Evolutionary conservation across 2,113 vertebrate genomes (phyloP).

Genomic region (Siniperca knerii): DNA sequence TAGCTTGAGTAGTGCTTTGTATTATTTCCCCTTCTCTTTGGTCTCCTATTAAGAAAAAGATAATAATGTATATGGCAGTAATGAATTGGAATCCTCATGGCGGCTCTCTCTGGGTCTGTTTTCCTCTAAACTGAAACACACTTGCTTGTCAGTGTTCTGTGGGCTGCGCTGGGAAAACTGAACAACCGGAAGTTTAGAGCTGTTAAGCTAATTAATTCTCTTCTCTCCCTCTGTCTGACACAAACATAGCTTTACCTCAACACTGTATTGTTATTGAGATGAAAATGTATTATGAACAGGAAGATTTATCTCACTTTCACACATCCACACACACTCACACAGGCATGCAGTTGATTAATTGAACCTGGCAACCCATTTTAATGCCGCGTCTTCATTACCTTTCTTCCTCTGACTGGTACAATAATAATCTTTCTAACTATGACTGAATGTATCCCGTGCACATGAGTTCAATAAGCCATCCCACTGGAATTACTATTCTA

Average conservation of each 20-base stretch:
- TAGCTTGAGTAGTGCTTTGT: not conserved
- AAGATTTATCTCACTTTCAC: slow-evolving; percentile 40
- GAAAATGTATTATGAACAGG: slow-evolving; percentile 17
- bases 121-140: slow-evolving; percentile 41
- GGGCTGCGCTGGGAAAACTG: slow-evolving; percentile 21
- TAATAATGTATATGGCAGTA: slow-evolving; percentile 42
- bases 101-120: slow-evolving; percentile 4
- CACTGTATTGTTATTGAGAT: slow-evolving; percentile 1
- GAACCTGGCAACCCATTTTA: slow-evolving; percentile 7
- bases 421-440: slow-evolving; percentile 26
- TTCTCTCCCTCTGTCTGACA: slow-evolving; percentile 16
- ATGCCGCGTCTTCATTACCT: slow-evolving; percentile 25
- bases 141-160: slow-evolving; percentile 13
- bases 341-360: slow-evolving; percentile 36
- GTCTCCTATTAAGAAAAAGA: slow-evolving; percentile 11
- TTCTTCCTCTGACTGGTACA: slow-evolving; percentile 22
- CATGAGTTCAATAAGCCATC: slow-evolving; percentile 48
- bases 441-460: slow-evolving; percentile 21
- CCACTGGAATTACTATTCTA: slow-evolving; percentile 50
- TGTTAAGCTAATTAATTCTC: slow-evolving; percentile 51
- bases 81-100: slow-evolving; percentile 35
- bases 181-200: slow-evolving; percentile 43
- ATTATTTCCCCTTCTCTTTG: not conserved
- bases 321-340: not conserved
- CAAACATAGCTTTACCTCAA: slow-evolving; percentile 1